Evolutionary conservation across 2,797 vertebrate species (phyloP), one percentile per base, ranked within the genome.

Genomic region (Schizopygopsis malacanthus): DNA sequence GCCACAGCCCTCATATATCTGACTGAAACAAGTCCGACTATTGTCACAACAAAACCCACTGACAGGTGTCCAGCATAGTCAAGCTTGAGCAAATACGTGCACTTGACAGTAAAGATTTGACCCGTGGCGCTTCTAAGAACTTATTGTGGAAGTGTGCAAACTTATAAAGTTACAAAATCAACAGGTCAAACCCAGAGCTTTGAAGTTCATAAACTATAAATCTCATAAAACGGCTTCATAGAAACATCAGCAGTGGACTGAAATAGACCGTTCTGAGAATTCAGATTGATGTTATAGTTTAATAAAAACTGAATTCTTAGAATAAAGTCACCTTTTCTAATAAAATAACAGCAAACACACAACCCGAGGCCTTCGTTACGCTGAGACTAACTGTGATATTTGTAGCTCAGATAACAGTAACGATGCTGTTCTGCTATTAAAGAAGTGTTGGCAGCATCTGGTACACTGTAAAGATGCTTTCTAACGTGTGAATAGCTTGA

Each of bases 201-300:
- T 83, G 28, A 25, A 41, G 25, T 50, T 65, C 1, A 13, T 13
- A 63, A 80, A n/a, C 28, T 33, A 50, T 18, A n/a, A 6, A 76
- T 25, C 20, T 52, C 9, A 50, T 65, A 18, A 83, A 65, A n/a
- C 0, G 6, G 25, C 11, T 2, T 12, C 25, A 65, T 6, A 61
- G 69, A 59, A 82, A 22, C 73, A 73, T 47, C 25, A 12, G 16
- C 22, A 25, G 45, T 33, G 54, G 16, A 3, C 20, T 50, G 33
- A 65, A 50, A 50, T 18, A 76, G 43, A 83, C 20, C 18, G 1
- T 65, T 83, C 82, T 8, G 82, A 83, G 82, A 83, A 83, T 25
- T 50, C 20, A 50, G 2, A 63, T 37, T 22, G n/a, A 39, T 18
- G 7, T 59, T 15, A 39, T 8, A 50, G 1, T 16, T 63, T 20